Base-by-base conservation (phyloP, 2,113 vertebrate genomes). In the Ptilorrhoa leucosticta region DNA sequence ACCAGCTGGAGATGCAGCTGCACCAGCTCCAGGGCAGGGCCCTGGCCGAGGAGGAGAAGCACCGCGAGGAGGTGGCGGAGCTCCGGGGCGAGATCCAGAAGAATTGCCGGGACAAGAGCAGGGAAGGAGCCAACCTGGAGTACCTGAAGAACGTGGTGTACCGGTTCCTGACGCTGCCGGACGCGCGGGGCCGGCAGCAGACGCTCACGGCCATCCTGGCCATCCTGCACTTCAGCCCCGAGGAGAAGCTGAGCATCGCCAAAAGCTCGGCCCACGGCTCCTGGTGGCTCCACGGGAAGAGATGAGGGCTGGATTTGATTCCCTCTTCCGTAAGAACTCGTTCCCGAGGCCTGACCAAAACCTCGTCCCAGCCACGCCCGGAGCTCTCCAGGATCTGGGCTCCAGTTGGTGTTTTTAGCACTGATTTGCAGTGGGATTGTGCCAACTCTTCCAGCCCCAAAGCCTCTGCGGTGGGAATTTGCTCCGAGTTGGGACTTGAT, bases 121-220 rank as follows among this genome's bases (percentile, higher is more conserved):
- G 99, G 8, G 99, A 99, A 23, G 99, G 99, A 2, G 99, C 99
- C 97, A 99, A 99, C 97, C 94, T 99, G 96, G 99, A 99, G 79
- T 99, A 99, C 96, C 98, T 99, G 80, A 99, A 99, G 93, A 99
- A 99, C 88, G 97, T 99, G 13, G 97, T 99, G 85, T 99, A 98
- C 82, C 97, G 98, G 39, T 99, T 99, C 83, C 96, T 99, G 76
- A 99, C 99, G 0, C 97, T 99, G 95, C 98, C 98, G 0, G 99
- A 99, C 57, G 40, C 95, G 6, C 97, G 98, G 11, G 99, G 99
- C 4, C 98, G 99, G 37, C 99, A 98, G 97, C 99, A 99, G 97
- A 99, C 99, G 0, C 99, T 99, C 22, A 97, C 88, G 2, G 99
- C 99, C 93, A 99, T 99, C 78, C 90, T 99, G 48, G 99, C 99